phyloP scores from a whole-genome alignment of 2,888 invertebrate species.

The Eilema caniola region DNA sequence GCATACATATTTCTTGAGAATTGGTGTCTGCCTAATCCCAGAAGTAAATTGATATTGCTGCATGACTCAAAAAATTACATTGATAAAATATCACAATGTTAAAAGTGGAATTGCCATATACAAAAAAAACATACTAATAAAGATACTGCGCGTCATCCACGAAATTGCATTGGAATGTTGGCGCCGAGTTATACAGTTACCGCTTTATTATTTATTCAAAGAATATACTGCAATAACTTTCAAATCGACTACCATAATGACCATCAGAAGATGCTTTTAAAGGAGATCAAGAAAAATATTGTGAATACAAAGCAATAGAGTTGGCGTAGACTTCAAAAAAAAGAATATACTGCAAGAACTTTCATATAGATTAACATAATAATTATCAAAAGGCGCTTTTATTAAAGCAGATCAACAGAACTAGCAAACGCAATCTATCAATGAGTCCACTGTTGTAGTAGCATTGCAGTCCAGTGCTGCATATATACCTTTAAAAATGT shows the following conservation, averaged over 20 bases:
- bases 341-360: neutral
- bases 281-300: too few relatives aligned
- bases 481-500: neutral
- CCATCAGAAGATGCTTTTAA: too few relatives aligned
- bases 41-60: neutral
- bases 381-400: neutral
- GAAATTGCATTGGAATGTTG: conserved; percentile 1
- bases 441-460: neutral
- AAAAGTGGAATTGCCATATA: neutral
- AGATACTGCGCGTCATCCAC: neutral
- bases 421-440: neutral
- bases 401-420: neutral
- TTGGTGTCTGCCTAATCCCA: neutral
- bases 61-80: neutral
- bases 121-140: neutral
- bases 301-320: neutral
- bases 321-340: neutral
- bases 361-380: neutral
- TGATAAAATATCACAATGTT: neutral
- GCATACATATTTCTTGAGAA: too few relatives aligned
- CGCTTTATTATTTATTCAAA: too few relatives aligned
- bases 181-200: neutral
- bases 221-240: too few relatives aligned
- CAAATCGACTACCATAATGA: too few relatives aligned
- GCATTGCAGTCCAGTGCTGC: neutral